phyloP scores from a whole-genome alignment of 2,113 vertebrate genomes.

The Pollachius pollachius region DNA sequence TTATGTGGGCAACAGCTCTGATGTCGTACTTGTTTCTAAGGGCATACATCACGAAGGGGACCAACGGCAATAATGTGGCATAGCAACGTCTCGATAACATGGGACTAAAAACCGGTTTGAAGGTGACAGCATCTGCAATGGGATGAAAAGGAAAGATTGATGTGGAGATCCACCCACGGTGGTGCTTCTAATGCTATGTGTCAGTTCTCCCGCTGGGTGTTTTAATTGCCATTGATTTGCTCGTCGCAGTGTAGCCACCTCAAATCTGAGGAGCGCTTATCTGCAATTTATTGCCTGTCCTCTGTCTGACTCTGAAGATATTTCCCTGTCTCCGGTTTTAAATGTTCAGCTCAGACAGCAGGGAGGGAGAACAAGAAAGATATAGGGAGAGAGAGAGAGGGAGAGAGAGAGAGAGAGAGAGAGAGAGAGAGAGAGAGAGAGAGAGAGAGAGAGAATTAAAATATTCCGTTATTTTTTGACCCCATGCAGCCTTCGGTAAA shows the following conservation, averaged over 20 bases:
- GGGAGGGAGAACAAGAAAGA: conserved; percentile 17
- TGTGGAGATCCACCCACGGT: conserved; percentile 40
- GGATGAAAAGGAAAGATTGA: not conserved
- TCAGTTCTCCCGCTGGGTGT: conserved; percentile 47
- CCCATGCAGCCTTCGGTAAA: conserved; percentile 49
- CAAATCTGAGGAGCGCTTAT: conserved; percentile 65
- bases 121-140: no score
- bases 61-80: no score
- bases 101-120: no score
- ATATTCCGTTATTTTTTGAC: conserved; percentile 29
- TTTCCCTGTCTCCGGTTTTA: conserved; percentile 48
- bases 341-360: conserved; percentile 35
- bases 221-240: conserved; percentile 69
- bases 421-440: conserved; percentile 19
- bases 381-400: conserved; percentile 28
- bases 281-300: conserved; percentile 65
- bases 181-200: conserved; percentile 39
- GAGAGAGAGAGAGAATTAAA: conserved; percentile 39
- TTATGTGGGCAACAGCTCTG: no score
- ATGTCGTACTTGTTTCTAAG: no score
- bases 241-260: conserved; percentile 61
- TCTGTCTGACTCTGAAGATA: conserved; percentile 55
- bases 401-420: conserved; percentile 39
- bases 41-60: no score
- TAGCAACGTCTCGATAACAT: no score